phyloP scores from a whole-genome alignment of 2,888 invertebrate genomes.

The Encarsia formosa region DNA sequence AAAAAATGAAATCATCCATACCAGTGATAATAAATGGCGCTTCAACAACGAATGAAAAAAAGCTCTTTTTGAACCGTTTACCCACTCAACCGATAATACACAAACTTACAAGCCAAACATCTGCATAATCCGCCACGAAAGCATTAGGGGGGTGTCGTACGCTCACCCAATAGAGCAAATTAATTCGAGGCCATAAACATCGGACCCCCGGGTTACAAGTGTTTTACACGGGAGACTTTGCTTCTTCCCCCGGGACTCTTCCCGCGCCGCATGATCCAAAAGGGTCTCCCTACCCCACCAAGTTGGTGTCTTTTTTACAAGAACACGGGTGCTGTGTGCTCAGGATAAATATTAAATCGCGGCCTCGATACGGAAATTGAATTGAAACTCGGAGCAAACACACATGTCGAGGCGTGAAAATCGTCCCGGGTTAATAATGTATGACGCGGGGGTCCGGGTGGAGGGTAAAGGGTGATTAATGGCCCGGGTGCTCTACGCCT shows the following conservation, averaged over 20 bases:
- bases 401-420: slow-evolving; percentile 13
- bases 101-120: too few relatives aligned
- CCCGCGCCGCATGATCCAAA: neutral
- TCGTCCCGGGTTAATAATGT: slow-evolving; percentile 19
- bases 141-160: neutral
- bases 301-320: slow-evolving; percentile 4
- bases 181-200: slow-evolving; percentile 49
- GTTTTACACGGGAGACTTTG: slow-evolving; percentile 41
- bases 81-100: too few relatives aligned
- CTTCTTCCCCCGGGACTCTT: neutral
- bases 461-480: slow-evolving; percentile 6
- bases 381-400: slow-evolving; percentile 38
- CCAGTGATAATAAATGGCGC: too few relatives aligned
- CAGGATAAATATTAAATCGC: slow-evolving; percentile 22
- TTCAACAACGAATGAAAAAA: neutral
- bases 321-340: slow-evolving; percentile 8
- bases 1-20: too few relatives aligned
- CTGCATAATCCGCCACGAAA: too few relatives aligned
- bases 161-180: slow-evolving; percentile 46
- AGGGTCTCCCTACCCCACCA: too few relatives aligned
- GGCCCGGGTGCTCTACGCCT: neutral
- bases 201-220: slow-evolving; percentile 48
- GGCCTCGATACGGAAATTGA: slow-evolving; percentile 7
- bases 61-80: neutral
- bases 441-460: neutral